A percentile compares a stretch with the other conserved stretches of the same genome.
phyloP scores from a whole-genome alignment of 2,888 invertebrate species.

The Pristionchus entomophagus region DNA sequence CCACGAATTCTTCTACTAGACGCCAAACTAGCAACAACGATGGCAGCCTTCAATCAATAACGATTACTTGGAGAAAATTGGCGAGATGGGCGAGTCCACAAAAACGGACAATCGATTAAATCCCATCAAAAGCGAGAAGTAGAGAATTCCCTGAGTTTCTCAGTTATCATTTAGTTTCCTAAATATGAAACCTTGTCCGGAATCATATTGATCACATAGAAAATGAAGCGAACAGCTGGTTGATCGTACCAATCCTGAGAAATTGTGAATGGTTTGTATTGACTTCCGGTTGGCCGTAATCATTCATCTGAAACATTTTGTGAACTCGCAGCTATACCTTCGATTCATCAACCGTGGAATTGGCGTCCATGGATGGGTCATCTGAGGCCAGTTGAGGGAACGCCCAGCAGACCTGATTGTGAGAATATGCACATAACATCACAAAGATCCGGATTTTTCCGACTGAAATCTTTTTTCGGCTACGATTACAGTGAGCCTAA shows the following conservation, averaged over 20 bases:
- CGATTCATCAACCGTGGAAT: background rate
- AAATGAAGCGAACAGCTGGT: background rate
- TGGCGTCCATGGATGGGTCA: background rate
- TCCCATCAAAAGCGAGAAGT: background rate
- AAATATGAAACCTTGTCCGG: background rate
- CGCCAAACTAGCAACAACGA: background rate
- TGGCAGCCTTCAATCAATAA: background rate
- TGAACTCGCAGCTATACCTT: background rate
- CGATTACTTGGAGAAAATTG: background rate
- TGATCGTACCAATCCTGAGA: background rate
- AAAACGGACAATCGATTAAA: constrained; percentile 3
- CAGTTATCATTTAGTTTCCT: no score
- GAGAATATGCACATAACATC: no score
- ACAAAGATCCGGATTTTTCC: no score
- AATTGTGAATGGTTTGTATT: background rate
- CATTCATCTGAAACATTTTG: no score
- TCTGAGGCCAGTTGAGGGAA: background rate
- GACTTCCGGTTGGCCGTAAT: no score
- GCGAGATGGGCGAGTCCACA: background rate
- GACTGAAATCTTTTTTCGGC: background rate
- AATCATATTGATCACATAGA: background rate
- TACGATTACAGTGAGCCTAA: no score
- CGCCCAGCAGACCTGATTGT: background rate
- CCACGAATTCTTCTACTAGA: no score
- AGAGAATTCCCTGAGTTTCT: background rate